Evolutionary conservation across 2,888 invertebrate genomes (phyloP).

Genomic region (Volucella zonaria): DNA sequence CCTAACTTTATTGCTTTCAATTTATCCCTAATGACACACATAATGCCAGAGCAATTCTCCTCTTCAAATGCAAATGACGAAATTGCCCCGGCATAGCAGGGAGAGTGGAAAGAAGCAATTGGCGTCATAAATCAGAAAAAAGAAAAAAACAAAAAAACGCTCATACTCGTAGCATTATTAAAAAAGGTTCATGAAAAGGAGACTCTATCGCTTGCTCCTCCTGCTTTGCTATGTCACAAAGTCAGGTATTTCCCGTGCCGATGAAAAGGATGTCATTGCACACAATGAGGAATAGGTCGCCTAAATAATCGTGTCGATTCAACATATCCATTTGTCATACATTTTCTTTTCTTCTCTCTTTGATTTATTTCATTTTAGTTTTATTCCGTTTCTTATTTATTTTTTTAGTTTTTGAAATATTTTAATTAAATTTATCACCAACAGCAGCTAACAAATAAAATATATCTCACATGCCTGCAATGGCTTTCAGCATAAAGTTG

Average conservation of each 20-base stretch:
- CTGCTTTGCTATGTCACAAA: not conserved
- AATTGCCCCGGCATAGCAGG: conserved; percentile 2
- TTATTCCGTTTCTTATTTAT: conserved; percentile 29
- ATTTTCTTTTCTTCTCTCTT: conserved; percentile 8
- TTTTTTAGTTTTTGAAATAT: conserved; percentile 30
- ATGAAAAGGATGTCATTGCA: conserved; percentile 46
- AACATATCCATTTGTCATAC: conserved; percentile 42
- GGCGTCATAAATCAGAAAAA: conserved; percentile 57
- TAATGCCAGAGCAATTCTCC: conserved; percentile 23
- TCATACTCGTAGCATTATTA: conserved; percentile 57
- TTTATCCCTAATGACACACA: conserved; percentile 66
- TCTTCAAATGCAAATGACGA: conserved; percentile 41
- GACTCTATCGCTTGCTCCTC: not conserved
- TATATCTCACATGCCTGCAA: conserved; percentile 64
- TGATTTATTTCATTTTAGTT: not conserved
- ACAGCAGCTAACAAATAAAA: conserved; percentile 66
- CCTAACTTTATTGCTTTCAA: conserved; percentile 69
- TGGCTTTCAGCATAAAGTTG: conserved; percentile 65
- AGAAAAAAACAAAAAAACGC: not conserved
- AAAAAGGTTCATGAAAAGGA: conserved; percentile 47
- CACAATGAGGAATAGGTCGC: conserved; percentile 44
- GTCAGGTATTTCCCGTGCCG: not conserved
- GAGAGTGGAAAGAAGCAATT: not conserved
- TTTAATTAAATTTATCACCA: conserved; percentile 69
- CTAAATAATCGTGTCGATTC: conserved; percentile 34